These are phyloP conservation scores for Sweltsa coloradensis DNA, from an alignment of 1,140 invertebrate genomes.

Conservation along the genomic window DNA sequence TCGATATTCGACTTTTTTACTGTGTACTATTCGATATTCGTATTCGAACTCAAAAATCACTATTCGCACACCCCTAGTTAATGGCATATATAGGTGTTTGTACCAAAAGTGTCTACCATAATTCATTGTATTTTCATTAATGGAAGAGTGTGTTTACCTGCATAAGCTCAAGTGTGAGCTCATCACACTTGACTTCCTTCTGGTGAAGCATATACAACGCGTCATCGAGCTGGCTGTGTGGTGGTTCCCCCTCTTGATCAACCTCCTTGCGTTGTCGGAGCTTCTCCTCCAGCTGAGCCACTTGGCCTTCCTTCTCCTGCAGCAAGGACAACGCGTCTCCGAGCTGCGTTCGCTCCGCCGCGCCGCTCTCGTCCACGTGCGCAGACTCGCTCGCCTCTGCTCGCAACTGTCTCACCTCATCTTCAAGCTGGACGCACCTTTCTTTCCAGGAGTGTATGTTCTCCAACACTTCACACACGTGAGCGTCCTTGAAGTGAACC, in stretches of 20 bases:
- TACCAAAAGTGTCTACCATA: neutral
- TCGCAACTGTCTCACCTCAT: too few species aligned
- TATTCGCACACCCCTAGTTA: too few species aligned
- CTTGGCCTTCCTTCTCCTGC: constrained; percentile 5
- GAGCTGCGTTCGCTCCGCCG: too few species aligned
- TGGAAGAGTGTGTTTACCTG: constrained; percentile 30
- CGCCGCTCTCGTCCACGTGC: too few species aligned
- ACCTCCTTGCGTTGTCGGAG: too few species aligned
- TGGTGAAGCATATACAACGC: constrained; percentile 77
- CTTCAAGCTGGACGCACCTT: too few species aligned
- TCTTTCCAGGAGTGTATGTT: too few species aligned
- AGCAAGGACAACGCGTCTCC: too few species aligned
- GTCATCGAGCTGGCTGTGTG: constrained; percentile 54
- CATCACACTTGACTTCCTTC: constrained; percentile 75
- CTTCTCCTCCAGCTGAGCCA: constrained; percentile 3
- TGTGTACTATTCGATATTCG: neutral
- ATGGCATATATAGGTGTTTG: neutral
- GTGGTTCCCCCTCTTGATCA: too few species aligned
- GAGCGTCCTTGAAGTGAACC: too few species aligned
- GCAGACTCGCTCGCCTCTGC: too few species aligned
- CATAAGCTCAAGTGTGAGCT: constrained; percentile 73
- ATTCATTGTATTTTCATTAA: neutral
- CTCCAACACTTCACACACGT: too few species aligned
- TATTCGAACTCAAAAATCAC: neutral
- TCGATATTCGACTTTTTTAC: neutral